Evolutionary conservation across 1,140 invertebrate species (phyloP).

Genomic region (Cotesia glomerata): DNA sequence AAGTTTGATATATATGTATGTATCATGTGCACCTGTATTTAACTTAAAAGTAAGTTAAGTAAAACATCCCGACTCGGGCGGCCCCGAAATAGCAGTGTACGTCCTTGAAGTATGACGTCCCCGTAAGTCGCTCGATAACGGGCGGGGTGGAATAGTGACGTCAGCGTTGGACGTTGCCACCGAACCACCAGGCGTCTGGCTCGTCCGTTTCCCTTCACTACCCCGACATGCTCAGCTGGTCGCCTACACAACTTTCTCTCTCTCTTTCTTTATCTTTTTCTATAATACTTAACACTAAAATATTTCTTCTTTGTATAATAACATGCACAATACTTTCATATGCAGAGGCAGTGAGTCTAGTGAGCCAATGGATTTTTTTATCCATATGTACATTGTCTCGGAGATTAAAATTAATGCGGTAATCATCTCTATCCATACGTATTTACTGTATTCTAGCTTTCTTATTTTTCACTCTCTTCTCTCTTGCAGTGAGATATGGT

Average conservation of each 20-base stretch:
- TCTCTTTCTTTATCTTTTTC: background rate
- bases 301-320: background rate
- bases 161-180: conserved; percentile 32
- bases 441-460: background rate
- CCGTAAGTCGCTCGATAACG: conserved; percentile 50
- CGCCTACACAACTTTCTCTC: conserved; percentile 19
- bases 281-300: background rate
- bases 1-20: background rate
- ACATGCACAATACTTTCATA: too few species aligned
- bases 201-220: background rate
- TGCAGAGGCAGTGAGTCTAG: too few species aligned
- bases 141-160: conserved; percentile 53
- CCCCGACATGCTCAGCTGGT: conserved; percentile 6
- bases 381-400: background rate
- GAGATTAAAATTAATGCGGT: background rate
- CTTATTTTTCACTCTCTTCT: conserved; percentile 4
- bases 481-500: too few species aligned
- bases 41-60: background rate
- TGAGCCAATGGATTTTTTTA: too few species aligned
- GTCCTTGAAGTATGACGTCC: conserved; percentile 39
- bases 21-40: background rate
- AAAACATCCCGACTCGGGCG: background rate
- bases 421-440: background rate
- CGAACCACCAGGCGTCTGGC: conserved; percentile 17
- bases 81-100: conserved; percentile 33